Evolutionary conservation across 2,888 invertebrate species (phyloP), one percentile per base, ranked within the genome.

Genomic region (Cordilura impudica): DNA sequence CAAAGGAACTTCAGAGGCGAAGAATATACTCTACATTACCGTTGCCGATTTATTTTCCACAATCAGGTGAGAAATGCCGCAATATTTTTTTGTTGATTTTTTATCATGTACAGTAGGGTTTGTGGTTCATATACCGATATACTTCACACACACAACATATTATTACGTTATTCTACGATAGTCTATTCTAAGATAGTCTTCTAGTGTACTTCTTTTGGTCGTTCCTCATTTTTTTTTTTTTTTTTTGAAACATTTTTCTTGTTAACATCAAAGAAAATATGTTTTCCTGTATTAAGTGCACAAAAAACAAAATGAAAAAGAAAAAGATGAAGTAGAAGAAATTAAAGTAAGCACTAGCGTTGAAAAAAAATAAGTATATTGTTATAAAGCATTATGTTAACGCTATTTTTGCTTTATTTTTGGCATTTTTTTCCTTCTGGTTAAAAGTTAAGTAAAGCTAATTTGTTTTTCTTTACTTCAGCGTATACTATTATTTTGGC

Each of bases 261-360:
- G 31, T 60, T 66, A 73, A 73, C 43, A 45, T 60, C 60, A 66
- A 66, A 73, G 51, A 60, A 73, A 73, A 29, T 29, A 66, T 65
- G 21, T 66, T 65, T 73, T 53, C 60, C 43, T 73, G 66, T 60
- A 58, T 73, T 65, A 51, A 66, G 23, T 5, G 16, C 23, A 18
- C 19, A 67, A 21, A 54, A 26, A 26, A 43, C 39, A 26, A 18
- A 7, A 7, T 4, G 43, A 26, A 43, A 12, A 23, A 19, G 6
- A 47, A 19, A 19, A 8, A n/a, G 7, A 19, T n/a, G 14, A 35
- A 21, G 2, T 10, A 7, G 18, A 18, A 61, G 29, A 60, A 60
- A 43, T 4, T 10, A 14, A 2, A 47, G 7, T 19, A 16, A 47
- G 16, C 12, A 31, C 21, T 7, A 14, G 14, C 4, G 19, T 16